Base-by-base conservation (phyloP, 2,797 vertebrate genomes). In the Pseudopleuronectes americanus region DNA sequence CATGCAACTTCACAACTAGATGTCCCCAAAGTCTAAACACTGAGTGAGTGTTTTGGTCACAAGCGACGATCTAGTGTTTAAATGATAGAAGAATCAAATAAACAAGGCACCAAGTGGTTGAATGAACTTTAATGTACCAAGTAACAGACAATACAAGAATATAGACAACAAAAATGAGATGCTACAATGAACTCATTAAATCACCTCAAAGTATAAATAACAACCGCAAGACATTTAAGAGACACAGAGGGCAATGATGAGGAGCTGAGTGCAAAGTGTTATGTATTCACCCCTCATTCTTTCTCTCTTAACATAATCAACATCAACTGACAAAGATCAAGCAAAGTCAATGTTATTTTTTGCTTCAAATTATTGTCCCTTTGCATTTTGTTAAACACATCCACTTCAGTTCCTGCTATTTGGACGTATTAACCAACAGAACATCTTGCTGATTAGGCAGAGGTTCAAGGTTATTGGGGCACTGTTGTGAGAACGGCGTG, bases 401-500 rank as follows among this genome's bases (percentile, higher is more conserved):
- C 74, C 23, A 7, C 70, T 76, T 74, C 56, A 81, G 68, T 66
- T 82, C 65, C 72, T 66, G 57, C 71, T 74, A 62, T 69, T 64
- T 72, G 70, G 54, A 80, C 63, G 61, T 24, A 48, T 79, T 69
- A 78, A 81, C 54, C 47, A 77, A 52, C 68, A 76, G 56, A 64
- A 65, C 77, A 76, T 69, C 45, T 56, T 68, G 58, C 56, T 26
- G 69, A 87, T 56, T 57, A 68, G 69, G 64, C 48, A 58, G 17
- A 33, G 58, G 47, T 59, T 58, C 87, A 86, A 87, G 78, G 80
- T 80, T 84, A 80, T 71, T 24, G 67, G 67, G 82, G 51, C 58
- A 59, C 41, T 87, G 84, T 91, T 92, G 64, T 87, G 74, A 58
- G 84, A 86, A 92, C 86, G 41, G 2, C 0, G 7, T 22, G 80